Conservation (phyloP, 2,113 vertebrate species). For the Ancistrus triradiatus region DNA sequence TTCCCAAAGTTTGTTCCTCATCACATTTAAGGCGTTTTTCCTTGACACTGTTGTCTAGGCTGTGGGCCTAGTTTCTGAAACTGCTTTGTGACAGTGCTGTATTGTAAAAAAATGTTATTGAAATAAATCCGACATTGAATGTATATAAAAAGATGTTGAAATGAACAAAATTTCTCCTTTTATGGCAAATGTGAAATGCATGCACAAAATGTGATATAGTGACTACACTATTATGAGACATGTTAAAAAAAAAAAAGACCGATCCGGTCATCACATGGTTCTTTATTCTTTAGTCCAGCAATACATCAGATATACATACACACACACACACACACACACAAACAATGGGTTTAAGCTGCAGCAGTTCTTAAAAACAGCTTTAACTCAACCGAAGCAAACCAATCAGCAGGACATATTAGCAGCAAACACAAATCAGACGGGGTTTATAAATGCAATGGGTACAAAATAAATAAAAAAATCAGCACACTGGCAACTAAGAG, state of each 20-base stretch:
- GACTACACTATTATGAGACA: no score
- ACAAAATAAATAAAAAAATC: not conserved
- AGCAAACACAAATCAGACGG: conserved; percentile 6
- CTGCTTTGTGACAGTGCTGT: no score
- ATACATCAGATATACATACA: conserved; percentile 12
- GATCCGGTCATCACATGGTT: conserved; percentile 45
- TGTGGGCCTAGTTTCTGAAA: no score
- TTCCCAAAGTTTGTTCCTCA: no score
- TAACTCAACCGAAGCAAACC: conserved; percentile 1
- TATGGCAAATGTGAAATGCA: no score
- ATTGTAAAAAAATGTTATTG: no score
- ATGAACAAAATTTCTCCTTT: no score
- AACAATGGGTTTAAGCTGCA: conserved; percentile 5
- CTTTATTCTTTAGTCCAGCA: conserved; percentile 63
- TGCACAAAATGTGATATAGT: no score
- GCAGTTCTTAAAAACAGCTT: conserved; percentile 3
- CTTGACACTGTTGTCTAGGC: no score
- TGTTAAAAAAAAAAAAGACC: conserved; percentile 17
- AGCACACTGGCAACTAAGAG: not conserved
- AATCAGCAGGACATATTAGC: conserved; percentile 16
- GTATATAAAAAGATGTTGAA: no score
- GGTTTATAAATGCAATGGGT: not conserved
- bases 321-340: not conserved
- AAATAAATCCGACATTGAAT: no score
- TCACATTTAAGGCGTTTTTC: no score